phyloP scores from a whole-genome alignment of 2,888 invertebrate species.

The Amphipyra berbera region DNA sequence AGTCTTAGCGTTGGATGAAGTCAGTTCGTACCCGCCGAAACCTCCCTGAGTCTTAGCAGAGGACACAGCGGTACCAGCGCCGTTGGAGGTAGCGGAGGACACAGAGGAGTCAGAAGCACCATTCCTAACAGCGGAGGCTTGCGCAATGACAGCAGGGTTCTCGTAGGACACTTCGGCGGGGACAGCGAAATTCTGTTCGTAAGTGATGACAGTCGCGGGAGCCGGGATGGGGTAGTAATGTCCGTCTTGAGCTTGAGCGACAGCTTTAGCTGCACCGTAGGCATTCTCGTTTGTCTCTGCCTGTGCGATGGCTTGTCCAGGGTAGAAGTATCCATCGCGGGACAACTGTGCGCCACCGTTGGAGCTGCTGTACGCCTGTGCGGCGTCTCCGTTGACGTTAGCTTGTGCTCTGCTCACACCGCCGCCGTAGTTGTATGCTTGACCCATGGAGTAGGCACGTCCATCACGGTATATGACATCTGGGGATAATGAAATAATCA shows the following conservation, averaged over 20 bases:
- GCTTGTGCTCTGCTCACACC: constrained; percentile 73
- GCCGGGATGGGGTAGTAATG: constrained; percentile 75
- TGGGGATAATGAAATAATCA: constrained; percentile 48
- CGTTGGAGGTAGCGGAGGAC: constrained; percentile 72
- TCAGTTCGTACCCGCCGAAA: constrained; percentile 67
- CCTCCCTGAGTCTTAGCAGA: constrained; percentile 73
- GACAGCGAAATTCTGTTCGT: constrained; percentile 76
- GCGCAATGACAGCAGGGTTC: constrained; percentile 67
- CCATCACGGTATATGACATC: constrained; percentile 78
- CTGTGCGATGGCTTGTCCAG: constrained; percentile 69
- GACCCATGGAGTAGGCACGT: constrained; percentile 75
- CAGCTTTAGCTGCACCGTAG: constrained; percentile 58
- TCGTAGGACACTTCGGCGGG: constrained; percentile 54
- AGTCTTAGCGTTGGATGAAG: constrained; percentile 76
- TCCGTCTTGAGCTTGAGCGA: constrained; percentile 57
- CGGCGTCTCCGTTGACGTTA: constrained; percentile 64
- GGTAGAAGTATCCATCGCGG: constrained; percentile 69
- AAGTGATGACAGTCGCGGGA: constrained; percentile 77
- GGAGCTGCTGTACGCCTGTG: constrained; percentile 54
- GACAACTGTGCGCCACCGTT: constrained; percentile 54
- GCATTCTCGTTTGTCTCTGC: constrained; percentile 52
- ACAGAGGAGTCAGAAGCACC: constrained; percentile 70
- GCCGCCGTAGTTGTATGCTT: constrained; percentile 72
- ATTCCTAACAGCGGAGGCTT: constrained; percentile 73
- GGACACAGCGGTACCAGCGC: constrained; percentile 73